Evolutionary conservation across 2,888 invertebrate genomes (phyloP).

Genomic region (Minunthozetes semirufus): DNA sequence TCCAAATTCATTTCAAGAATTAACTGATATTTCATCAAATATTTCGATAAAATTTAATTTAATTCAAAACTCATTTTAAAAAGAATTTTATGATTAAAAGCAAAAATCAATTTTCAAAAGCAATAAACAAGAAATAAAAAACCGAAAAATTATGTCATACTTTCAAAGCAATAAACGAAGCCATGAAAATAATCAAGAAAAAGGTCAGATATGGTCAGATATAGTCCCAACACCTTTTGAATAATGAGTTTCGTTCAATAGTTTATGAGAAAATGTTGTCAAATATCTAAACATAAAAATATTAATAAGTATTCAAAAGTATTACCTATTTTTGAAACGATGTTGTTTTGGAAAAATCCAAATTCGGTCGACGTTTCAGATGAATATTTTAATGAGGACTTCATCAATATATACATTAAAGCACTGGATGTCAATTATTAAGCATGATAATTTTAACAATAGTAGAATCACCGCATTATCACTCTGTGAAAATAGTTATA

Average conservation of each 20-base stretch:
- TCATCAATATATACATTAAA: constrained; percentile 19
- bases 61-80: too few species aligned
- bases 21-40: too few species aligned
- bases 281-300: too few species aligned
- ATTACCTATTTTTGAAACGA: constrained; percentile 22
- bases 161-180: too few species aligned
- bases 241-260: too few species aligned
- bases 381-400: constrained; percentile 1
- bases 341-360: constrained; percentile 14
- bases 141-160: too few species aligned
- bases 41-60: too few species aligned
- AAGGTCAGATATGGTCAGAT: background rate
- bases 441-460: background rate
- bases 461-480: background rate
- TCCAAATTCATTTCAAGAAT: background rate
- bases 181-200: background rate
- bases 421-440: background rate
- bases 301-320: too few species aligned
- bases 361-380: background rate
- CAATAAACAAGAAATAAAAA: too few species aligned
- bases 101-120: too few species aligned
- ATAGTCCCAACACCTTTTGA: background rate
- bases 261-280: background rate
- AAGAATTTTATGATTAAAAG: too few species aligned
- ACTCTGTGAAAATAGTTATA: background rate